Conservation (phyloP, 2,113 vertebrate genomes). For the Gadus chalcogrammus region DNA sequence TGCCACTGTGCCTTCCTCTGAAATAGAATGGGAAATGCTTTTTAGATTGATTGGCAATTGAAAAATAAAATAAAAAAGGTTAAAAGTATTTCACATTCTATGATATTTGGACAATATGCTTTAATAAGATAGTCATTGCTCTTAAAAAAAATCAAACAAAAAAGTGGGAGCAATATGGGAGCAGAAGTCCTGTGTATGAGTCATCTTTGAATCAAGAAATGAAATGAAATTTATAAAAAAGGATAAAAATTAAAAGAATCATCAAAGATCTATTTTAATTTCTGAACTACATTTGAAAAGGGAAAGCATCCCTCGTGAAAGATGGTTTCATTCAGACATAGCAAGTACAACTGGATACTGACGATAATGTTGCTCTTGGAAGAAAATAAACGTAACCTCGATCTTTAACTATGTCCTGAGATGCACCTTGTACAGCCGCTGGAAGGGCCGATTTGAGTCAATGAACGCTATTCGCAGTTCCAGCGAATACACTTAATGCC, state of each 20-base stretch:
- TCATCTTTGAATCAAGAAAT: too few relatives aligned
- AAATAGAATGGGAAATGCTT: slow-evolving; percentile 56
- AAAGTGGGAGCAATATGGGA: too few relatives aligned
- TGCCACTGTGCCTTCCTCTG: slow-evolving; percentile 94
- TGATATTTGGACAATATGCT: not conserved
- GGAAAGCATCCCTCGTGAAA: too few relatives aligned
- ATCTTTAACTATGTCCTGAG: slow-evolving; percentile 50
- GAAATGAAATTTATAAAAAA: not conserved
- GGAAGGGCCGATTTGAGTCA: slow-evolving; percentile 21
- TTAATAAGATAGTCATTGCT: too few relatives aligned
- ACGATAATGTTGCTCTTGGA: too few relatives aligned
- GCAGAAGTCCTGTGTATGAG: too few relatives aligned
- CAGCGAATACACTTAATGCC: not conserved
- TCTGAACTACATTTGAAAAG: too few relatives aligned
- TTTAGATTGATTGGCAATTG: slow-evolving; percentile 8
- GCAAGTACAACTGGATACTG: too few relatives aligned
- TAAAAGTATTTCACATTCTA: not conserved
- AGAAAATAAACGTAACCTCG: slow-evolving; percentile 10
- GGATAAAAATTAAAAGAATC: not conserved
- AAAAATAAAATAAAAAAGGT: too few relatives aligned
- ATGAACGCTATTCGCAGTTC: slow-evolving; percentile 10
- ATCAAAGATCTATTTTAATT: too few relatives aligned
- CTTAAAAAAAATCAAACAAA: too few relatives aligned
- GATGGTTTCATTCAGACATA: too few relatives aligned
- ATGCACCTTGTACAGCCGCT: slow-evolving; percentile 52